Percentiles rank a stretch among this genome's conserved stretches.
phyloP scores from a whole-genome alignment of 1,140 invertebrate genomes.

The Drosophila rufa region DNA sequence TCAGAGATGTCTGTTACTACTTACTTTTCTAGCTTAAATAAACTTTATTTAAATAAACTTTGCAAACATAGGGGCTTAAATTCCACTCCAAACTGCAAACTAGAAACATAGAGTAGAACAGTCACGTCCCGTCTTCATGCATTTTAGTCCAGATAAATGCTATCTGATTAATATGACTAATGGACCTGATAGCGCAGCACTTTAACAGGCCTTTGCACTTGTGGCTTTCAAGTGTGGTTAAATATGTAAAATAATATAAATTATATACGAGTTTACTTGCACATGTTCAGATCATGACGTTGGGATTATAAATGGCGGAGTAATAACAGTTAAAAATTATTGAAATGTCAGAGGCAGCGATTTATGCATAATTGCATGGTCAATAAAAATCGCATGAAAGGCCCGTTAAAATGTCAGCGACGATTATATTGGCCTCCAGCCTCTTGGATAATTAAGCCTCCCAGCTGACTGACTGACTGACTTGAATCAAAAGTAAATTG shows the following conservation, averaged over 20 bases:
- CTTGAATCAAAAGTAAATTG: slow-evolving; percentile 56
- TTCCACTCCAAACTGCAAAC: background rate
- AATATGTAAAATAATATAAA: slow-evolving; percentile 11
- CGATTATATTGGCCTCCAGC: slow-evolving; percentile 69
- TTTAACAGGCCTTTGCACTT: background rate
- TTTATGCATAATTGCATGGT: slow-evolving; percentile 64
- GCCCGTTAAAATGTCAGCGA: slow-evolving; percentile 59
- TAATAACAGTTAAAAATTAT: slow-evolving; percentile 75
- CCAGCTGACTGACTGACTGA: slow-evolving; percentile 9
- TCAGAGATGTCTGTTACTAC: background rate
- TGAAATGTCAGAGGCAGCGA: slow-evolving; percentile 56
- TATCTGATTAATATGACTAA: slow-evolving; percentile 23
- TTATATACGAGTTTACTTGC: background rate
- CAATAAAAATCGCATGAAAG: slow-evolving; percentile 60
- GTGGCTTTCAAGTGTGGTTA: slow-evolving; percentile 5
- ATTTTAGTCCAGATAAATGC: background rate
- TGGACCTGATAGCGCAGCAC: slow-evolving; percentile 7
- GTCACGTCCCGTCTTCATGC: background rate
- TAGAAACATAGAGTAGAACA: background rate
- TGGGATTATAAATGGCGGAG: slow-evolving; percentile 51
- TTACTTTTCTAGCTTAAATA: too few species aligned
- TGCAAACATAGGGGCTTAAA: slow-evolving; percentile 3
- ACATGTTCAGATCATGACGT: slow-evolving; percentile 12
- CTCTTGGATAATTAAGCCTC: slow-evolving; percentile 57
- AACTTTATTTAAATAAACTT: slow-evolving; percentile 10